phyloP scores from a whole-genome alignment of 2,797 vertebrate species.

The Melanotaenia boesemani region DNA sequence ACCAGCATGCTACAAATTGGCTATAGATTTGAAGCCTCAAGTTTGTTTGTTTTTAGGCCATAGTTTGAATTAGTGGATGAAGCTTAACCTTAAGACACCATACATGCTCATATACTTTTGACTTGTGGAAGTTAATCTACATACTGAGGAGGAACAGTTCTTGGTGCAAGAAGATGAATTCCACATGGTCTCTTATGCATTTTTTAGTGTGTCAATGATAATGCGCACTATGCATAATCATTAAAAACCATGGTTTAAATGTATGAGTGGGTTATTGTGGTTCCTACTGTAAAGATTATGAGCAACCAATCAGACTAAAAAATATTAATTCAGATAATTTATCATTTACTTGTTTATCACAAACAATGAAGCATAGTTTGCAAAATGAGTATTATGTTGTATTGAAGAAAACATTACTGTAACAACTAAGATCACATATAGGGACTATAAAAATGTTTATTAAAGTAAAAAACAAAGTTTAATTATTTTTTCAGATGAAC shows the following conservation, averaged over 20 bases:
- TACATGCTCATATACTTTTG: background rate
- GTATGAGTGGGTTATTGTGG: background rate
- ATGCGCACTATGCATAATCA: background rate
- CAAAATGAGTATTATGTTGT: background rate
- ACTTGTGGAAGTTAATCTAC: too few relatives aligned
- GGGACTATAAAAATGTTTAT: background rate
- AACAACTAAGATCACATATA: too few relatives aligned
- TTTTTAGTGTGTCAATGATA: too few relatives aligned
- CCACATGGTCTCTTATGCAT: too few relatives aligned
- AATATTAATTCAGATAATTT: background rate
- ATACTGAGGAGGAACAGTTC: background rate
- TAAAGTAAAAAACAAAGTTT: background rate
- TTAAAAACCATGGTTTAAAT: background rate
- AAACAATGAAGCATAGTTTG: background rate
- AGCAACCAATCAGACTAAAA: background rate
- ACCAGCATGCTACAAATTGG: too few relatives aligned
- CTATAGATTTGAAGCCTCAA: background rate
- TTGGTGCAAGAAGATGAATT: too few relatives aligned
- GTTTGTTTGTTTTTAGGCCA: background rate
- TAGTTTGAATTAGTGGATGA: background rate
- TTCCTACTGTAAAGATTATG: background rate
- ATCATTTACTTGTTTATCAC: background rate
- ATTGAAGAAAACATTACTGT: background rate
- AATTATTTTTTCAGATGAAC: background rate
- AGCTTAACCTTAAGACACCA: too few relatives aligned